Base-by-base conservation (phyloP, 2,888 invertebrate genomes). In the Eupithecia subfuscata region DNA sequence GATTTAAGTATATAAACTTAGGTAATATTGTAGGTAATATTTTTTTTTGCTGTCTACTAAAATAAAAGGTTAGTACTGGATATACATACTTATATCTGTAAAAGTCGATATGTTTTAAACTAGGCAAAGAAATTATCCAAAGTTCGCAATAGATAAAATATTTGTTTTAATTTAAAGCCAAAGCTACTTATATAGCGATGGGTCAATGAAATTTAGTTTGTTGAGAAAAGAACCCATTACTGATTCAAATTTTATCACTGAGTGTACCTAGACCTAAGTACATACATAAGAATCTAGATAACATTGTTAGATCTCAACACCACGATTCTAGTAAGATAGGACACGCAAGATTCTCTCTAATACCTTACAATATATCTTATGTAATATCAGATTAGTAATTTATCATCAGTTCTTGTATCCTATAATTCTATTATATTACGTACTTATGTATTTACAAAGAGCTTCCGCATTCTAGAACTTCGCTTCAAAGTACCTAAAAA, bases 301-400 rank as follows among this genome's bases (percentile, higher is more conserved):
- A 64, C 75, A 80, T 79, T 79, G 80, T 80, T 74, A n/a, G 71
- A 78, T 77, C 74, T 68, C 75, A 78, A 73, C 77, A 75, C 75
- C 43, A 12, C 34, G 77, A 77, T 77, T 65, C 70, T 68, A 43
- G 70, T 71, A 43, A 71, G 77, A 76, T 74, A 78, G 45, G 45
- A 70, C 75, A 77, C 73, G 77, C 75, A 73, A 77, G 63, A 65
- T 75, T 70, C 63, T 69, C 56, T 70, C 63, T 63, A 71, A 74
- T 69, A 74, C 48, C 64, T 18, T 60, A 76, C 76, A 74, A 70
- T 70, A 60, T 16, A 69, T 73, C 75, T 77, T 77, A 73, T 73
- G 73, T 77, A 77, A 77, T 69, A 77, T 73, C 77, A 65, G 72
- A 77, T 77, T 73, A 52, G 77, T 77, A 69, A 77, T 75, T 75